A percentile compares a stretch with the other conserved stretches of the same genome.
These are phyloP conservation scores for Formica aserva DNA, from an alignment of 2,888 invertebrate species.

Conservation along the genomic window DNA sequence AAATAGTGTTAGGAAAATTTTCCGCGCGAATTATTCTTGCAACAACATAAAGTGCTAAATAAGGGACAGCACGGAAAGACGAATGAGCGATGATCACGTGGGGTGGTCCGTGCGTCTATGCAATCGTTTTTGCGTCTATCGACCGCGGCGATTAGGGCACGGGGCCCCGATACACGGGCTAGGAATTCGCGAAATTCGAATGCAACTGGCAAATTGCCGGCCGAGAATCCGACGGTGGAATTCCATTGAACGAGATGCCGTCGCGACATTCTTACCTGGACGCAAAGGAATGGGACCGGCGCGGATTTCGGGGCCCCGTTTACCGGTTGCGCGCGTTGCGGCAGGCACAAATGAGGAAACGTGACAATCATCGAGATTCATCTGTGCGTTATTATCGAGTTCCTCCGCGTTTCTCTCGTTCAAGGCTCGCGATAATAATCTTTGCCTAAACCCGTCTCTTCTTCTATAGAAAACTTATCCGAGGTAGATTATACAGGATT, in stretches of 20 bases:
- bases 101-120: constrained; percentile 80
- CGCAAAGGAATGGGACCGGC: constrained; percentile 78
- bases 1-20: not conserved
- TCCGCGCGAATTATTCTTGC: not conserved
- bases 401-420: not conserved
- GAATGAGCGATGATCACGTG: constrained; percentile 69
- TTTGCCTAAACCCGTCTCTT: not conserved
- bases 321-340: constrained; percentile 11
- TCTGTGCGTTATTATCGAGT: constrained; percentile 36
- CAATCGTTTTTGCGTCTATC: constrained; percentile 76
- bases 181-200: constrained; percentile 83
- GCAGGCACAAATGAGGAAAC: constrained; percentile 51
- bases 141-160: constrained; percentile 75
- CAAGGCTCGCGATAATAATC: constrained; percentile 41
- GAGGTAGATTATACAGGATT: not conserved
- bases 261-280: constrained; percentile 81
- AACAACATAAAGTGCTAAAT: not conserved
- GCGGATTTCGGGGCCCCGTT: constrained; percentile 70
- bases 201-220: constrained; percentile 83
- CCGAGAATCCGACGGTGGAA: constrained; percentile 81
- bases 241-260: constrained; percentile 82
- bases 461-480: not conserved
- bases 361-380: constrained; percentile 51
- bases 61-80: not conserved
- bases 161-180: constrained; percentile 78